Evolutionary conservation across 2,113 vertebrate species (phyloP), one percentile per base, ranked within the genome.

Genomic region (Seriola dumerili): DNA sequence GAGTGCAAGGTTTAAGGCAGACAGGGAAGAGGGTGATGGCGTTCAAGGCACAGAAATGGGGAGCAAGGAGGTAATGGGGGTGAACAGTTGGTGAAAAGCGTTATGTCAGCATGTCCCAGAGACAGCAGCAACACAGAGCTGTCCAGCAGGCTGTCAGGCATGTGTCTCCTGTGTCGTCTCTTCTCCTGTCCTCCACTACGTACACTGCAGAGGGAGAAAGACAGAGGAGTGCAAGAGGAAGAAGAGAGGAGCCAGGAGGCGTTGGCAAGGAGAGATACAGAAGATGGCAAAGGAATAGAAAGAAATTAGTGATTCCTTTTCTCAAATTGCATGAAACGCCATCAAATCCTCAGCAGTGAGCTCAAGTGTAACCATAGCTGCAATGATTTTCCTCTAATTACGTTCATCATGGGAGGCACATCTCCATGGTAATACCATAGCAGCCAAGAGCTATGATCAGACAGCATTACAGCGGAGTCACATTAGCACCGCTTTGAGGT

Each of bases 41-140:
- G 72, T 46, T 81, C 6, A 69, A 90, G 93, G 89, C 89, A 87
- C 88, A 85, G 84, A 89, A 66, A 82, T 70, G 50, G 64, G 67
- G 64, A 62, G 40, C n/a, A 40, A 48, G 65, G 34, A 82, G 40
- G 73, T 75, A 62, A 84, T 59, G 34, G 76, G 78, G 72, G 50
- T 12, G 21, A 77, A 25, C 42, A 29, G 58, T 34, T 38, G 63
- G 79, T 29, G 71, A 78, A 59, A 3, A 38, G 34, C 40, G 46
- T 94, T 95, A 99, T 94, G 97, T 99, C 88, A 99, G 95, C 97
- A 98, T 98, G 92, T 98, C 97, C 97, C 97, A 99, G 58, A 99
- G 97, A 87, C 97, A 99, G 94, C 97, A 99, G 94, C 97, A 99
- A 92, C 97, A 99, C 71, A 99, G 96, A 3, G 97, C 97, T 3